These are phyloP conservation scores for Conus betulinus DNA, from an alignment of 1,140 invertebrate genomes.

Conservation along the genomic window DNA sequence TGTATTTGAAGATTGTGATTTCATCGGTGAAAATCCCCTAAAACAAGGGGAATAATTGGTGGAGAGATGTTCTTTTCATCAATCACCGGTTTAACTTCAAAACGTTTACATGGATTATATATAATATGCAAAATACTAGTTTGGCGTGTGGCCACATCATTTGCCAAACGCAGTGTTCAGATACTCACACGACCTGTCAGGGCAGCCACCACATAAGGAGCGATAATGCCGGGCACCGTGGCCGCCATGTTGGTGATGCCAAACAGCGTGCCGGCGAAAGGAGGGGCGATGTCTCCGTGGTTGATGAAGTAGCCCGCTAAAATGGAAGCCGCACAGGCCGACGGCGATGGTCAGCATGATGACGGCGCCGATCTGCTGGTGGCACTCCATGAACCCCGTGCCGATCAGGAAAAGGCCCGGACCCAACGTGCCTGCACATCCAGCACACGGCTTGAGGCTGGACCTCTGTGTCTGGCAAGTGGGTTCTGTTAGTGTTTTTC, in stretches of 20 bases:
- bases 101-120: too few species aligned
- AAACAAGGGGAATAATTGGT: too few species aligned
- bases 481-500: too few species aligned
- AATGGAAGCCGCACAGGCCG: slow-evolving; percentile 65
- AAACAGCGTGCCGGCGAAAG: slow-evolving; percentile 89
- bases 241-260: slow-evolving; percentile 91
- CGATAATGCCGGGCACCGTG: slow-evolving; percentile 90
- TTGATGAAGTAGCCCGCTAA: slow-evolving; percentile 88
- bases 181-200: slow-evolving; percentile 79
- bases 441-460: too few species aligned
- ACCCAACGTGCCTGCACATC: slow-evolving; percentile 55
- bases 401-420: slow-evolving; percentile 61
- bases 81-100: too few species aligned
- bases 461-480: too few species aligned
- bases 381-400: slow-evolving; percentile 62
- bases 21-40: too few species aligned
- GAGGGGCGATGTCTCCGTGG: slow-evolving; percentile 87
- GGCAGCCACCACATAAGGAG: slow-evolving; percentile 86
- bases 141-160: too few species aligned
- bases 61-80: too few species aligned
- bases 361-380: slow-evolving; percentile 60
- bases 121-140: too few species aligned
- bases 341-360: slow-evolving; percentile 62
- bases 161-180: too few species aligned
- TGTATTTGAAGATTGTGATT: too few species aligned